Base-by-base conservation (phyloP, 2,113 vertebrate genomes). In the Variabilichromis moorii region DNA sequence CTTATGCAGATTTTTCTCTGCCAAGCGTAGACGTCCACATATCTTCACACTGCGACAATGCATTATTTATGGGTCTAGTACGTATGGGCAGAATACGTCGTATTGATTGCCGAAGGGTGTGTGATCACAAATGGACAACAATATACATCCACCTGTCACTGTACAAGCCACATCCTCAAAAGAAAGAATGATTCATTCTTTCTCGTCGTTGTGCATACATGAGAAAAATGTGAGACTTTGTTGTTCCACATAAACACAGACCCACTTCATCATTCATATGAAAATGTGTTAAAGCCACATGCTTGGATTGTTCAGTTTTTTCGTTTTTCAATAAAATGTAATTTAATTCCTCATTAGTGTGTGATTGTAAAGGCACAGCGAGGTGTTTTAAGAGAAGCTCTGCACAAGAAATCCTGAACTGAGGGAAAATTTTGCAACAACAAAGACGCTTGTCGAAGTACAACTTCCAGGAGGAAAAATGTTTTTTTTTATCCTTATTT, bases 41-140 rank as follows among this genome's bases (percentile, higher is more conserved):
- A 45, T 71, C 54, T 17, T 33, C 63, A 83, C 24, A 8, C 71
- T 63, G 14, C 26, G 59, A 76, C 21, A 13, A 24, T 83, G 66
- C 84, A 87, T 73, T 80, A 47, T 86, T 88, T 53, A 88, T 68
- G 79, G 19, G 21, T 91, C 85, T 80, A 42, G 42, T 83, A 83
- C 37, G 50, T 68, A 78, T 16, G 24, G 10, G 5, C 13, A 45
- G 73, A 93, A 92, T 78, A 90, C 91, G 51, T 94, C 79, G 54
- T 94, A 91, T 90, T 86, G 93, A 94, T 94, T 91, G 80, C 86
- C 50, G 71, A 79, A 66, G 45, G 40, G 47, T 53, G 16, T 42
- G 35, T 47, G 85, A 86, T 88, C 47, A 86, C 16, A 63, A 12
- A 40, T 17, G 4, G 31, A 85, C 82, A 81, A 87, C 51, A 31